Base-by-base conservation (phyloP, 2,113 vertebrate species). In the Dendrocopos noguchii region DNA sequence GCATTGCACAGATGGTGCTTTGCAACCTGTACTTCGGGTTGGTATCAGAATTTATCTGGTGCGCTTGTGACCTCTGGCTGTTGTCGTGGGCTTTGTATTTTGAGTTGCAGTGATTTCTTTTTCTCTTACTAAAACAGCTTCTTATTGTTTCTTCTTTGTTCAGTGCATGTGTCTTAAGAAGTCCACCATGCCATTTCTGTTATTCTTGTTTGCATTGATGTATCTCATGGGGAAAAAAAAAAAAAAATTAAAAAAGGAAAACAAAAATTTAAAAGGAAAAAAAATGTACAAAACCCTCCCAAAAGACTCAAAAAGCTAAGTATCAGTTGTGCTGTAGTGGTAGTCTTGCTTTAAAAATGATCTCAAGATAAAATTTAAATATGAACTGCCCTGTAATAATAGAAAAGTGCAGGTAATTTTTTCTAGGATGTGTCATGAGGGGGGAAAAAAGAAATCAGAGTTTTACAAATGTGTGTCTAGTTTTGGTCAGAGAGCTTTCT, bases 41-140 rank as follows among this genome's bases (percentile, higher is more conserved):
- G 24, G 14, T 89, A 79, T 91, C 56, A 77, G 75, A 67, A 53
- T 77, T 68, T 89, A 65, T 44, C 42, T 44, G 42, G 14, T 44
- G 42, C 92, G 94, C 87, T 95, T 89, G 36, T 85, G 93, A 96
- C 94, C 91, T 91, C 92, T 90, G 57, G n/a, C 76, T 79, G 3
- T 77, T 91, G 15, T 82, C 36, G 21, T 29, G 42, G 7, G 63
- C 89, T 92, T 92, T 83, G 86, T 88, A 15, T 79, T 91, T 83
- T 57, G 34, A 39, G 29, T 79, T 73, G 65, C 39, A 66, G 19
- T 57, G 27, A 84, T 88, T 87, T 94, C 60, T 42, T 80, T 47
- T 44, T 55, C 87, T 84, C 78, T 84, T 87, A 16, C 57, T 65
- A 47, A 80, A 90, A 72, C 68, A 87, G 33, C 76, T 92, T 75